Conservation (phyloP, 2,113 vertebrate genomes). For the Erinaceus europaeus region DNA sequence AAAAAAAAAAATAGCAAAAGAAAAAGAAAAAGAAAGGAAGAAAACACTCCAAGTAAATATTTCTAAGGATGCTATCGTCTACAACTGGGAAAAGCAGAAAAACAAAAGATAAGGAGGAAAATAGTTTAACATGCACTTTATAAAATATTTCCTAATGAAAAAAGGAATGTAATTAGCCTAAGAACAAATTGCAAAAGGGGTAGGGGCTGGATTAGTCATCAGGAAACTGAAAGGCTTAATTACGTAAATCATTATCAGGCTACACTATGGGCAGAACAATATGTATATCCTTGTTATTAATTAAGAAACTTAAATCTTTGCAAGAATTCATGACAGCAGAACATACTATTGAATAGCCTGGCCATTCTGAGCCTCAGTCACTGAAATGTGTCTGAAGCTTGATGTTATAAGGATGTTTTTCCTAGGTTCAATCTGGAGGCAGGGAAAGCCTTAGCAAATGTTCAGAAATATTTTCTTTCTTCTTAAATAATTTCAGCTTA, state of each 20-base stretch:
- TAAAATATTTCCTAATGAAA: neutral
- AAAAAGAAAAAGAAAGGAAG: too few relatives aligned
- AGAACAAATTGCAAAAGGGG: neutral
- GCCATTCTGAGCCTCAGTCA: neutral
- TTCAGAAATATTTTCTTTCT: conserved; percentile 6
- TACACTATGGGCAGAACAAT: neutral
- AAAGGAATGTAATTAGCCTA: neutral
- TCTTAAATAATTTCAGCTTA: neutral
- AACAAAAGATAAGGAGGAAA: neutral
- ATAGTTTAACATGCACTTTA: neutral
- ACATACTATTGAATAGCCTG: too few relatives aligned
- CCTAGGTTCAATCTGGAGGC: neutral
- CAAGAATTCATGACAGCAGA: neutral
- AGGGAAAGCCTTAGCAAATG: neutral
- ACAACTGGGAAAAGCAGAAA: neutral
- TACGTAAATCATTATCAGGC: neutral
- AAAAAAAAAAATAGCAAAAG: too few relatives aligned
- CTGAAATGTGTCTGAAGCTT: neutral
- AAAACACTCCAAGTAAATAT: neutral
- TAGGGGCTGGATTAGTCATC: neutral
- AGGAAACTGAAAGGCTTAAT: neutral
- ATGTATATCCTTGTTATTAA: neutral
- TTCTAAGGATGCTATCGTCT: neutral
- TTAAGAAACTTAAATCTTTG: neutral
- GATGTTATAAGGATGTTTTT: neutral